Evolutionary conservation across 2,888 invertebrate species (phyloP).

Genomic region (Leucozona laternaria): DNA sequence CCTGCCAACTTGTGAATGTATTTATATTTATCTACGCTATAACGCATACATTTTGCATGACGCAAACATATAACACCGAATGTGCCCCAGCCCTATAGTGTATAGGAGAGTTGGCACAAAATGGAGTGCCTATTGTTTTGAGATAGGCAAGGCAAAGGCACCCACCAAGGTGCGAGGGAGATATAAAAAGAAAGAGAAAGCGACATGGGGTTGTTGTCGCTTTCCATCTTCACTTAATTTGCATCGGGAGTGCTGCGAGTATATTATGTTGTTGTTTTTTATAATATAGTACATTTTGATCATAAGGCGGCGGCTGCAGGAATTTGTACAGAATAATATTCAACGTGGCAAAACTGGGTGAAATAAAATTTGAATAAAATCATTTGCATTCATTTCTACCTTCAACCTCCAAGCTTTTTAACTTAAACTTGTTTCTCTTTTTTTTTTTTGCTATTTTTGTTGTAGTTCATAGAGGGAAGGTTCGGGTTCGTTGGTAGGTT

Average conservation of each 20-base stretch:
- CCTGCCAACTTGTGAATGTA: conserved; percentile 33
- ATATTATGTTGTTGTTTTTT: conserved; percentile 1
- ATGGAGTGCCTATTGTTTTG: conserved; percentile 65
- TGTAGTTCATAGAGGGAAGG: neutral
- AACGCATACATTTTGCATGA: conserved; percentile 34
- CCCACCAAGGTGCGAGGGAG: neutral
- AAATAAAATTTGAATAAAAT: conserved; percentile 75
- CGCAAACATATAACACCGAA: neutral
- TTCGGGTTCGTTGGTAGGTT: neutral
- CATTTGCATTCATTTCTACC: conserved; percentile 69
- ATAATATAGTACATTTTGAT: neutral
- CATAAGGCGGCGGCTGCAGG: conserved; percentile 23
- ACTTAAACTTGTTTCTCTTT: conserved; percentile 35
- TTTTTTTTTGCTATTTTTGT: neutral
- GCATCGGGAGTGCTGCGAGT: conserved; percentile 37
- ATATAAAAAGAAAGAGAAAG: neutral
- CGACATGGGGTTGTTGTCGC: neutral
- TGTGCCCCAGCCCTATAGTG: neutral
- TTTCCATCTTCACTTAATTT: conserved; percentile 56
- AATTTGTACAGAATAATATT: conserved; percentile 30
- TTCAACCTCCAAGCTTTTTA: conserved; percentile 65
- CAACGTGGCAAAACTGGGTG: conserved; percentile 55
- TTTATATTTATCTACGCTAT: conserved; percentile 43
- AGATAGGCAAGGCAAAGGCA: conserved; percentile 5
- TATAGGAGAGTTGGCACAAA: conserved; percentile 29